Evolutionary conservation across 1,140 invertebrate genomes (phyloP).

Genomic region (Bombus superbus): DNA sequence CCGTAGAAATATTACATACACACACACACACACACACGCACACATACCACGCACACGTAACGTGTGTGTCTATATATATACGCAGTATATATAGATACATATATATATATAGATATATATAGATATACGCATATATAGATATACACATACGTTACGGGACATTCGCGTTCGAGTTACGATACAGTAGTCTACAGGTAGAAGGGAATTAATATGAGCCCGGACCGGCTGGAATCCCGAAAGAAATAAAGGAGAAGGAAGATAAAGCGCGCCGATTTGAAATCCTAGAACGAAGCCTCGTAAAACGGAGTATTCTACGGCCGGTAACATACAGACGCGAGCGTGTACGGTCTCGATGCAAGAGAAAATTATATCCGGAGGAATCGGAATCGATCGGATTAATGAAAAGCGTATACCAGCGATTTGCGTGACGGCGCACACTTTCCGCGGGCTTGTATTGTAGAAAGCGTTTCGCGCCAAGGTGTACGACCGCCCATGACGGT

Average conservation of each 20-base stretch:
- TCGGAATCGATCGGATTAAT: slow-evolving; percentile 50
- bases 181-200: slow-evolving; percentile 16
- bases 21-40: too few species aligned
- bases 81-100: too few species aligned
- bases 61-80: too few species aligned
- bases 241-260: slow-evolving; percentile 25
- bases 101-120: too few species aligned
- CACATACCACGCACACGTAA: too few species aligned
- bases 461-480: slow-evolving; percentile 2
- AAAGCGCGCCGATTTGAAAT: slow-evolving; percentile 24
- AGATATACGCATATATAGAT: too few species aligned
- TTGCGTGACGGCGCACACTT: slow-evolving; percentile 41
- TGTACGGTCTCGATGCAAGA: not conserved
- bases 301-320: slow-evolving; percentile 24
- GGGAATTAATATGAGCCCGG: slow-evolving; percentile 33
- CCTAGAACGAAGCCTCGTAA: slow-evolving; percentile 43
- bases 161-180: slow-evolving; percentile 26
- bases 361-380: slow-evolving; percentile 42
- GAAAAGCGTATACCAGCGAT: slow-evolving; percentile 20
- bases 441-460: not conserved
- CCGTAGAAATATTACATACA: not conserved
- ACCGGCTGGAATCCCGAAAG: slow-evolving; percentile 32
- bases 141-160: not conserved
- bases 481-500: slow-evolving; percentile 58
- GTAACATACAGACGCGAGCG: not conserved